These are phyloP conservation scores for Noctua pronuba DNA, from an alignment of 2,888 invertebrate species.

Conservation along the genomic window DNA sequence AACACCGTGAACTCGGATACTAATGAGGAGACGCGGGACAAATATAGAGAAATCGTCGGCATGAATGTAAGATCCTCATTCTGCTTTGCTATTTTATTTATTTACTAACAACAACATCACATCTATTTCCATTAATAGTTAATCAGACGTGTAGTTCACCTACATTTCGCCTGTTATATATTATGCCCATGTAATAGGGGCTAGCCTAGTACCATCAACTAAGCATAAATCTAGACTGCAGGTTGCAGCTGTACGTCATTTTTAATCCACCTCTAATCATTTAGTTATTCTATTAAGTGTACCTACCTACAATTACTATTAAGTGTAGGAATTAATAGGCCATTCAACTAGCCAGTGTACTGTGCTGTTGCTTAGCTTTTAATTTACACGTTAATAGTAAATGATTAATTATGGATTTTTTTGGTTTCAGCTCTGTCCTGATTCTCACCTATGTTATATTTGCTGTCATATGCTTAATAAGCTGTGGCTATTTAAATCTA, in stretches of 20 bases:
- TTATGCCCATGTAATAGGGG: neutral
- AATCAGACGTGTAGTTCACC: neutral
- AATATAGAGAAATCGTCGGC: slow-evolving; percentile 84
- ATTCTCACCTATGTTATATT: slow-evolving; percentile 82
- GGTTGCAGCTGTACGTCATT: neutral
- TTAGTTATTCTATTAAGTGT: too few relatives aligned
- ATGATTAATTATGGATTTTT: neutral
- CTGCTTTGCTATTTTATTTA: slow-evolving; percentile 9
- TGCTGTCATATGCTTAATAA: slow-evolving; percentile 84
- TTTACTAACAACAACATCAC: neutral
- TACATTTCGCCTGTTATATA: neutral
- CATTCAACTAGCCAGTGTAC: too few relatives aligned
- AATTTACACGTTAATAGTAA: too few relatives aligned
- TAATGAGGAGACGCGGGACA: slow-evolving; percentile 82
- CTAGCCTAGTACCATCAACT: neutral
- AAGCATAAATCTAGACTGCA: neutral
- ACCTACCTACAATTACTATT: too few relatives aligned
- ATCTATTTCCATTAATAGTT: fast-evolving
- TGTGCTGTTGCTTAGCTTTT: too few relatives aligned
- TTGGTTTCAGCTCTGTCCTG: slow-evolving; percentile 78
- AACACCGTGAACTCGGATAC: slow-evolving; percentile 81
- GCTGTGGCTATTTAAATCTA: slow-evolving; percentile 79
- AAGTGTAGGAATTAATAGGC: too few relatives aligned
- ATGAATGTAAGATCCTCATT: slow-evolving; percentile 75
- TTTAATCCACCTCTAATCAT: too few relatives aligned